Evolutionary conservation across 2,797 vertebrate genomes (phyloP).

Genomic region (Eleutherodactylus coqui): DNA sequence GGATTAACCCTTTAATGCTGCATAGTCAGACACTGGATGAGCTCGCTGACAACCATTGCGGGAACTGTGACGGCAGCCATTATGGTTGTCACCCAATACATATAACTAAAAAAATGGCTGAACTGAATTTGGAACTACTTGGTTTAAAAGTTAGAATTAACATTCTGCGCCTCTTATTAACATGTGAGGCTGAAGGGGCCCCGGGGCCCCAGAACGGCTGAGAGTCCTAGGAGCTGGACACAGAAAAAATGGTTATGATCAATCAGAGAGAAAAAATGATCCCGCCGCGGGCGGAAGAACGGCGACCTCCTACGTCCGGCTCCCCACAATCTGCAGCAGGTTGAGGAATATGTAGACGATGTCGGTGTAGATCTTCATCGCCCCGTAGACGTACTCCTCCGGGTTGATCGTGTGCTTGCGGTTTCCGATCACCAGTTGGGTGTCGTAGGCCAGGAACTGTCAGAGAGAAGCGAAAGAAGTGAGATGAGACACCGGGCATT

Average conservation of each 20-base stretch:
- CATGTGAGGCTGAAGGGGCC: not conserved
- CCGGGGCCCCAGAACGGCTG: not conserved
- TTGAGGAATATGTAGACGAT: constrained; percentile 93
- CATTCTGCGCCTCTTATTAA: not conserved
- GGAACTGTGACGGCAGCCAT: not conserved
- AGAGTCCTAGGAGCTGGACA: not conserved
- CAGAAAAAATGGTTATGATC: not conserved
- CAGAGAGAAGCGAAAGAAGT: not conserved
- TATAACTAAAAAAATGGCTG: too few species aligned
- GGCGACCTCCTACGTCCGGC: constrained; percentile 59
- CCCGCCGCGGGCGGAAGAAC: not conserved
- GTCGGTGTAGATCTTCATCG: constrained; percentile 91
- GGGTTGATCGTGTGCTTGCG: constrained; percentile 87
- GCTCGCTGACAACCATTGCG: not conserved
- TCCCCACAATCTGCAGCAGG: constrained; percentile 85
- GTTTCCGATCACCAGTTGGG: constrained; percentile 93
- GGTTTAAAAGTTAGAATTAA: too few species aligned
- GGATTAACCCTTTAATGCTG: not conserved
- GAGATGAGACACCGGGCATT: not conserved
- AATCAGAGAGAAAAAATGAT: not conserved
- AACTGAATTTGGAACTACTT: too few species aligned
- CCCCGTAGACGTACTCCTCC: constrained; percentile 91
- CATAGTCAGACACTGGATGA: not conserved
- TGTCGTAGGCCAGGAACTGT: constrained; percentile 79
- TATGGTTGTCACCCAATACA: not conserved